These are phyloP conservation scores for Falco concolor DNA, from an alignment of 2,797 vertebrate genomes.

Conservation along the genomic window DNA sequence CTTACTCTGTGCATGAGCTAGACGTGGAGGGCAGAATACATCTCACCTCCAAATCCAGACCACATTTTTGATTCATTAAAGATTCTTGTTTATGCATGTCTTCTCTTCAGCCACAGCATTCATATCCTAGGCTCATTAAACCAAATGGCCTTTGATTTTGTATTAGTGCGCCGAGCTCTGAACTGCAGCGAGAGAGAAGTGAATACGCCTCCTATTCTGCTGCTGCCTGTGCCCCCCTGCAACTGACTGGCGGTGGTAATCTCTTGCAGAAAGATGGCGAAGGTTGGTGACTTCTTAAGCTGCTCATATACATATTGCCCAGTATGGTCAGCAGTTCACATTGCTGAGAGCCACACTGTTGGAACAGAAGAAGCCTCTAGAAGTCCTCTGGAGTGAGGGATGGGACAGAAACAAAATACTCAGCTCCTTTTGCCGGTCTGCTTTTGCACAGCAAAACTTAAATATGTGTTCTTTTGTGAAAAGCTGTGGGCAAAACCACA, in stretches of 20 bases:
- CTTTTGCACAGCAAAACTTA: background rate
- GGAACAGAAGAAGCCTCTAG: background rate
- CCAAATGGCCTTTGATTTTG: background rate
- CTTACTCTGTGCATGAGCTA: background rate
- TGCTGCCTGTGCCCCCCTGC: background rate
- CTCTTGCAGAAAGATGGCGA: background rate
- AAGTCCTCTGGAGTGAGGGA: background rate
- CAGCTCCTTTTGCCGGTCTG: background rate
- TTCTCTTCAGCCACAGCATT: background rate
- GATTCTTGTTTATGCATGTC: background rate
- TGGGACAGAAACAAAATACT: background rate
- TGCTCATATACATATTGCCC: background rate
- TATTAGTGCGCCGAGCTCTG: background rate
- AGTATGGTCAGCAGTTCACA: background rate
- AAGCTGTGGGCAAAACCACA: slow-evolving; percentile 41
- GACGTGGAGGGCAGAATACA: background rate
- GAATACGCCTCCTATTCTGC: background rate
- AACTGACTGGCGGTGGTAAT: background rate
- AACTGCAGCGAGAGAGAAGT: background rate
- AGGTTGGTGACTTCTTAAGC: background rate
- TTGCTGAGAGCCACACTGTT: background rate
- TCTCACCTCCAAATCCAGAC: background rate
- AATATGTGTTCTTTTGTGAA: background rate
- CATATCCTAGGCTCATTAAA: background rate
- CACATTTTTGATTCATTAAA: background rate